Percentiles rank a stretch among this genome's conserved stretches.
phyloP scores from a whole-genome alignment of 1,140 invertebrate genomes.

The Holcopasites calliopsidis region DNA sequence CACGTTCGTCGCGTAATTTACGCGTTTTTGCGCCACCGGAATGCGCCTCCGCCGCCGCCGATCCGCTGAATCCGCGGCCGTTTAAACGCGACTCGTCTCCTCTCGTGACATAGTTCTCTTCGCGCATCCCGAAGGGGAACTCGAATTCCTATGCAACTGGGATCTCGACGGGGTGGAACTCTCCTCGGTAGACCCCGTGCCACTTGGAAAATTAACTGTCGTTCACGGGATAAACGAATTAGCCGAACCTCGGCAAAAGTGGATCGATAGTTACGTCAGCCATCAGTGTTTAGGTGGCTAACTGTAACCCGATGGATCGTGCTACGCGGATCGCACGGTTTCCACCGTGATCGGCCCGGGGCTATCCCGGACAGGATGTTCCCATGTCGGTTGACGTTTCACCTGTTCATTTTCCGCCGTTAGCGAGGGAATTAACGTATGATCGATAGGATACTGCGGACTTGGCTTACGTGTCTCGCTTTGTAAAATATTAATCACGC shows the following conservation, averaged over 20 bases:
- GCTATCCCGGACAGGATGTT: slow-evolving; percentile 68
- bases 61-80: neutral
- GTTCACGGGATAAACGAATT: slow-evolving; percentile 61
- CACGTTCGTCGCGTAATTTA: slow-evolving; percentile 30
- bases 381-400: slow-evolving; percentile 64
- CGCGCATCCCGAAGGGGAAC: neutral
- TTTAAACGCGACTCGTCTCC: neutral
- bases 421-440: slow-evolving; percentile 64
- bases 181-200: neutral
- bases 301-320: slow-evolving; percentile 75
- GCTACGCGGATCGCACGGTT: slow-evolving; percentile 68
- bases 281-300: slow-evolving; percentile 56
- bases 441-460: slow-evolving; percentile 68
- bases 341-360: slow-evolving; percentile 61
- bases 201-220: slow-evolving; percentile 61
- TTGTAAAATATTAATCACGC: slow-evolving; percentile 10
- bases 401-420: slow-evolving; percentile 62
- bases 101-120: slow-evolving; percentile 23
- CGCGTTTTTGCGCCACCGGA: neutral
- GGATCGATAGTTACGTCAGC: slow-evolving; percentile 71
- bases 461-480: slow-evolving; percentile 49
- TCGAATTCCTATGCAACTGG: slow-evolving; percentile 35
- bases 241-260: too few relatives aligned
- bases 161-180: neutral
- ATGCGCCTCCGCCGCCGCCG: neutral